Base-by-base conservation (phyloP, 2,888 invertebrate genomes). In the Phorcus lineatus region DNA sequence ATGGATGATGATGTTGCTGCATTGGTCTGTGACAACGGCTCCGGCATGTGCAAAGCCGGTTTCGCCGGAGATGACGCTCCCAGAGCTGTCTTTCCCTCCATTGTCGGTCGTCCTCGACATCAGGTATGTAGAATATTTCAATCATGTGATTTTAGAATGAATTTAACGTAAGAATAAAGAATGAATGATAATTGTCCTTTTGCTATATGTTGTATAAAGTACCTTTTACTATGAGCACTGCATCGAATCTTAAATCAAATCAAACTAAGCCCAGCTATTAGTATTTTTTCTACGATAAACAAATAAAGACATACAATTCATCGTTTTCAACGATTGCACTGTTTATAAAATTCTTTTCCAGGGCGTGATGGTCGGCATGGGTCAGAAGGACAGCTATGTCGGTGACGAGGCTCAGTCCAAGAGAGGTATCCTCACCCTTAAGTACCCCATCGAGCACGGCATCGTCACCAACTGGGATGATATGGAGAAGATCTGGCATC, bases 1-100 rank as follows among this genome's bases (percentile, higher is more conserved):
- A 62, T 62, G 62, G 62, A 62, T 82, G 88, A 88, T 55, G 90
- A 89, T 67, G 88, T 89, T 96, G 91, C 91, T 77, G 92, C 92
- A 80, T 84, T 92, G 75, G 91, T 92, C 81, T 89, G 91, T 78
- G 97, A 98, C 95, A 96, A 96, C 94, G 98, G 98, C 83, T 97
- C 97, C 92, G 96, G 96, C 66, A 88, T 88, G 88, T 88, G 87
- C 82, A 89, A 89, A 78, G 89, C 89, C 70, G 89, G 89, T 53
- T 89, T 87, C 77, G 87, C 88, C 76, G 88, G 88, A 54, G 89
- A 88, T 74, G 88, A 87, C 74, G 88, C 87, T 67, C 88, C 88
- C 74, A 83, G 87, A 74, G 88, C 87, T 67, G 86, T 88, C 40
- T 88, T 89, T 77, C 88, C 89, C 13, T 86, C 88, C 62, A 86